phyloP scores from a whole-genome alignment of 2,113 vertebrate genomes.

The Aplodontia rufa region DNA sequence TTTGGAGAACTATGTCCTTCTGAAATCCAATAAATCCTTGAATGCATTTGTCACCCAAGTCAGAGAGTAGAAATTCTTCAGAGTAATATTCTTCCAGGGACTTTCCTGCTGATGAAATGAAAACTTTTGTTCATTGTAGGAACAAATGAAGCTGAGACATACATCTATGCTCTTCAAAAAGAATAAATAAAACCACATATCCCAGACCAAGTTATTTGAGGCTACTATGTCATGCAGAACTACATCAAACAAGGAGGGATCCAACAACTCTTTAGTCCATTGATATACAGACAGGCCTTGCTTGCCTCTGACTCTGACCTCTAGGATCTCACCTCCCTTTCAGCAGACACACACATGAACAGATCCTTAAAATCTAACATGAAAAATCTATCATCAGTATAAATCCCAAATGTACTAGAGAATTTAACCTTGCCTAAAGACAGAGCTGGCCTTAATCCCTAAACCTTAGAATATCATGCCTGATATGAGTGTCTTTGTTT shows the following conservation, averaged over 20 bases:
- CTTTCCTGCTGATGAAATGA: slow-evolving; percentile 17
- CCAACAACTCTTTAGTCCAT: neutral
- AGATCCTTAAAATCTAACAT: neutral
- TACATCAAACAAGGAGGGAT: neutral
- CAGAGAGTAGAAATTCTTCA: neutral
- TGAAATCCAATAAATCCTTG: slow-evolving; percentile 26
- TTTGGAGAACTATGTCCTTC: slow-evolving; percentile 11
- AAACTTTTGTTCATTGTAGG: slow-evolving; percentile 14
- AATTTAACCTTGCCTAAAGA: neutral
- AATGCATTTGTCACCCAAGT: neutral
- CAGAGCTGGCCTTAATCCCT: neutral
- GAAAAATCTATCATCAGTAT: neutral
- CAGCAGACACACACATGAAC: neutral
- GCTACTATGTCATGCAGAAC: neutral
- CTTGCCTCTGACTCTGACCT: neutral
- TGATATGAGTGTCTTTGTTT: neutral
- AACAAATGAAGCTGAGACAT: neutral
- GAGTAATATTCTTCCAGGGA: neutral
- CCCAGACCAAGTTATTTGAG: neutral
- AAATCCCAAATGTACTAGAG: neutral
- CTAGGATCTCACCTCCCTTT: neutral
- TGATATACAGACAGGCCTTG: neutral
- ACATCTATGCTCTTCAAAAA: neutral
- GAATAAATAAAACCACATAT: neutral
- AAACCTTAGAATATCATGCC: neutral